Conservation (phyloP, 92 coral and sea anemone species). For the Isaurus tuberculatus region DNA sequence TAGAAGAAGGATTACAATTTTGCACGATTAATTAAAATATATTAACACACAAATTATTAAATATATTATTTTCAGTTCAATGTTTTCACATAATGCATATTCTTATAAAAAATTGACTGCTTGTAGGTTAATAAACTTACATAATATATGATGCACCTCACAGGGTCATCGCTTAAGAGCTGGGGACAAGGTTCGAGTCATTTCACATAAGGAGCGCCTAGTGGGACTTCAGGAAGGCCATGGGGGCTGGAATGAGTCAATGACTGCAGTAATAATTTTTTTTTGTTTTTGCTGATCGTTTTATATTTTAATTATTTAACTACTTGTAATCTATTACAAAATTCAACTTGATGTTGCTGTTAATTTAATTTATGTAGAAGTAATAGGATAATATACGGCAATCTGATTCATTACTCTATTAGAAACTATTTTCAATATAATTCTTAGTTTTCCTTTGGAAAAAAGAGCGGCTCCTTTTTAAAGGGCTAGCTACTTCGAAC, state of each 20-base stretch:
- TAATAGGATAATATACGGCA: background rate
- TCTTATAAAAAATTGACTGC: background rate
- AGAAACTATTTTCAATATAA: too few species aligned
- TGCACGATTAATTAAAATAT: too few species aligned
- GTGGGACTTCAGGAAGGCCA: constrained; percentile 78
- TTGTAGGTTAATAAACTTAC: background rate
- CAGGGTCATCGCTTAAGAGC: constrained; percentile 64
- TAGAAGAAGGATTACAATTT: too few species aligned
- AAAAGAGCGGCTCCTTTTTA: too few species aligned
- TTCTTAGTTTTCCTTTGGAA: too few species aligned
- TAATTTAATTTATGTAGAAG: too few species aligned
- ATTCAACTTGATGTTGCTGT: too few species aligned
- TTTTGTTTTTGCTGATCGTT: background rate
- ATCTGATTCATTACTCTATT: too few species aligned
- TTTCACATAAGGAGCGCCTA: constrained; percentile 58
- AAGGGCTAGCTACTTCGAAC: too few species aligned
- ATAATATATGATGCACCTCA: background rate
- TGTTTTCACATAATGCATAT: background rate
- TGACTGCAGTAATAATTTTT: constrained; percentile 55
- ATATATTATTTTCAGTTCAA: background rate
- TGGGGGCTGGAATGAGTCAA: constrained; percentile 84
- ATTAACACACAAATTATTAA: too few species aligned
- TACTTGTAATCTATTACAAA: too few species aligned
- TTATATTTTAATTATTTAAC: background rate
- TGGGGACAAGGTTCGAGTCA: constrained; percentile 76